Conservation (phyloP, 2,797 vertebrate species). For the Acanthurus tractus region DNA sequence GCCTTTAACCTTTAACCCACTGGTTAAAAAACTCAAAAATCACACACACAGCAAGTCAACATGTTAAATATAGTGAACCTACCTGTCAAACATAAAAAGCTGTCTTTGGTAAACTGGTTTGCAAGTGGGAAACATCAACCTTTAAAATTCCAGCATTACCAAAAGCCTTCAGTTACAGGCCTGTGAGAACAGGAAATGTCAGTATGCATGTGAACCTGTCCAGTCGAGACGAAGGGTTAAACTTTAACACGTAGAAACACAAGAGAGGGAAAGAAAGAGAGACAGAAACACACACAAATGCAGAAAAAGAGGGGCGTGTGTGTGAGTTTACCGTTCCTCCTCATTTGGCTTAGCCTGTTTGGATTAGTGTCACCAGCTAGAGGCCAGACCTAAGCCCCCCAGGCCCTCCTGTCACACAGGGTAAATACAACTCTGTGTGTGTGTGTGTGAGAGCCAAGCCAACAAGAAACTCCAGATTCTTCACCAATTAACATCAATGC, state of each 20-base stretch:
- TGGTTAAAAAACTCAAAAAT: too few relatives aligned
- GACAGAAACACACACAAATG: not conserved
- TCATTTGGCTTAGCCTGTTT: slow-evolving; percentile 81
- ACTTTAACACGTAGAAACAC: slow-evolving; percentile 46
- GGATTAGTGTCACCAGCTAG: slow-evolving; percentile 79
- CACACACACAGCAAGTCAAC: too few relatives aligned
- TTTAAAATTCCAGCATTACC: slow-evolving; percentile 18
- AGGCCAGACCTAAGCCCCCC: slow-evolving; percentile 68
- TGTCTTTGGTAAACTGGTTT: slow-evolving; percentile 9
- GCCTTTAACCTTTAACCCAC: not conserved
- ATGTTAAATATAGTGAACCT: slow-evolving; percentile 21
- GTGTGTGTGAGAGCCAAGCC: slow-evolving; percentile 33
- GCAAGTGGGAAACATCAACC: slow-evolving; percentile 12
- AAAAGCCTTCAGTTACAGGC: slow-evolving; percentile 10
- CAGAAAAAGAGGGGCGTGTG: slow-evolving; percentile 20
- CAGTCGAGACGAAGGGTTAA: slow-evolving; percentile 39
- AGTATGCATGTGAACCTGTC: slow-evolving; percentile 37
- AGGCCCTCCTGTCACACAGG: slow-evolving; percentile 72
- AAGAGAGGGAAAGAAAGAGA: slow-evolving; percentile 7
- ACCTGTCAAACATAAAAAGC: slow-evolving; percentile 39
- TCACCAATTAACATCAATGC: slow-evolving; percentile 68
- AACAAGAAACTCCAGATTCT: slow-evolving; percentile 77
- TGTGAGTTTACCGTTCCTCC: slow-evolving; percentile 66
- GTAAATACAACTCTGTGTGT: slow-evolving; percentile 66
- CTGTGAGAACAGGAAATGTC: slow-evolving; percentile 51